Percentiles rank a stretch among this genome's conserved stretches.
phyloP scores from a whole-genome alignment of 2,888 invertebrate species.

The Barypeithes pellucidus region DNA sequence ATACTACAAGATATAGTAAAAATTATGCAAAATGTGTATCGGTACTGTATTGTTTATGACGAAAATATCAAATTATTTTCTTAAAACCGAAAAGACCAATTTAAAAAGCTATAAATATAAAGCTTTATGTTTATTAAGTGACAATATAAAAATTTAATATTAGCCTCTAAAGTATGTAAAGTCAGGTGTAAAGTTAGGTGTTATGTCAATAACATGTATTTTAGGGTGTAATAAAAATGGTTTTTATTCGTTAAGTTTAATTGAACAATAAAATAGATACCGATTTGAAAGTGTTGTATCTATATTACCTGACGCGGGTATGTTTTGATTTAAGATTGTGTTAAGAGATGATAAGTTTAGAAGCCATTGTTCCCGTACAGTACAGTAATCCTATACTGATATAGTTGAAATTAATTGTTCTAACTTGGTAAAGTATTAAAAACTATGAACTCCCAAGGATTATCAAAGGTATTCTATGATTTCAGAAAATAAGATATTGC shows the following conservation, averaged over 20 bases:
- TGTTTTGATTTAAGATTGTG: background rate
- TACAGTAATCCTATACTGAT: too few relatives aligned
- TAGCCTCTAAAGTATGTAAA: slow-evolving; percentile 24
- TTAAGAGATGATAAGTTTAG: too few relatives aligned
- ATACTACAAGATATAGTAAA: background rate
- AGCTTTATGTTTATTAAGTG: slow-evolving; percentile 16
- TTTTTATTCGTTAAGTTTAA: slow-evolving; percentile 22
- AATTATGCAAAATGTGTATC: background rate
- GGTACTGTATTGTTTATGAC: background rate
- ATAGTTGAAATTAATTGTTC: too few relatives aligned
- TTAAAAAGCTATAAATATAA: background rate
- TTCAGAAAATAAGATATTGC: too few relatives aligned
- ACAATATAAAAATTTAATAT: slow-evolving; percentile 32
- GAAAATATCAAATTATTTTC: slow-evolving; percentile 14
- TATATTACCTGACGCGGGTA: background rate
- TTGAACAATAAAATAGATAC: background rate
- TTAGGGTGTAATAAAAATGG: slow-evolving; percentile 15
- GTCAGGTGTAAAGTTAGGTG: slow-evolving; percentile 31
- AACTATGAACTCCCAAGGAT: too few relatives aligned
- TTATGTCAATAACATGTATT: slow-evolving; percentile 19
- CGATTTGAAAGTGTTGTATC: background rate
- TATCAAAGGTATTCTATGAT: too few relatives aligned
- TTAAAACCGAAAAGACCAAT: slow-evolving; percentile 9
- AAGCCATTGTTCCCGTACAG: too few relatives aligned
- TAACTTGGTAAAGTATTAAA: too few relatives aligned